Evolutionary conservation across 2,113 vertebrate species (phyloP), one percentile per base, ranked within the genome.

Genomic region (Otolemur garnettii): DNA sequence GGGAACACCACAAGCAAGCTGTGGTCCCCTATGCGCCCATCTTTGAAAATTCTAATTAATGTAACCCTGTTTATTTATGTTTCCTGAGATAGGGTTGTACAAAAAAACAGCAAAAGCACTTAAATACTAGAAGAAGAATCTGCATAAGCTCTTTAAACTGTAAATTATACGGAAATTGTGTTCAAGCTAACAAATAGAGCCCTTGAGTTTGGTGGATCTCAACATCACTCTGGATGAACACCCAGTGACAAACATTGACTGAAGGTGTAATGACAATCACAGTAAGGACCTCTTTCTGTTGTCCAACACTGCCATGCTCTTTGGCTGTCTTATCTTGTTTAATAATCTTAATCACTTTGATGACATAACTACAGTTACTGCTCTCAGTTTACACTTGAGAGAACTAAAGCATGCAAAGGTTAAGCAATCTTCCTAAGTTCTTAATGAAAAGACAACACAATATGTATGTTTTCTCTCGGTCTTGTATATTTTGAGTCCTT

Each of bases 331-430:
- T 66, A 78, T 12, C 22, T 92, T 35, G 68, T 13, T 87, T 86
- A n/a, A 92, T 50, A 74, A 17, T 87, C 28, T 90, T 15, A 82
- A 71, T 81, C 79, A 82, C 19, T 86, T 84, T 90, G 74, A n/a
- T 77, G 19, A 55, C 9, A 17, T n/a, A 81, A 55, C 53, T 92
- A 50, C 7, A 66, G 77, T 71, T 74, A 96, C 53, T 89, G 35
- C 30, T 74, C 18, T 79, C 26, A 90, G 33, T 81, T 66, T 78
- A 21, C 2, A 62, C 7, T 35, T 88, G n/a, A 88, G 38, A 93
- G 90, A 87, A 66, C 5, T 59, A 30, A 74, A 80, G 26, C 53
- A 66, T 33, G 53, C 5, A 53, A 64, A 94, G 1, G 5, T 93
- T 92, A 86, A 81, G n/a, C 45, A 83, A 84, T 62, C 9, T 88